A percentile compares a stretch with the other conserved stretches of the same genome.
Conservation (phyloP, 2,113 vertebrate genomes). For the Suricata suricatta region DNA sequence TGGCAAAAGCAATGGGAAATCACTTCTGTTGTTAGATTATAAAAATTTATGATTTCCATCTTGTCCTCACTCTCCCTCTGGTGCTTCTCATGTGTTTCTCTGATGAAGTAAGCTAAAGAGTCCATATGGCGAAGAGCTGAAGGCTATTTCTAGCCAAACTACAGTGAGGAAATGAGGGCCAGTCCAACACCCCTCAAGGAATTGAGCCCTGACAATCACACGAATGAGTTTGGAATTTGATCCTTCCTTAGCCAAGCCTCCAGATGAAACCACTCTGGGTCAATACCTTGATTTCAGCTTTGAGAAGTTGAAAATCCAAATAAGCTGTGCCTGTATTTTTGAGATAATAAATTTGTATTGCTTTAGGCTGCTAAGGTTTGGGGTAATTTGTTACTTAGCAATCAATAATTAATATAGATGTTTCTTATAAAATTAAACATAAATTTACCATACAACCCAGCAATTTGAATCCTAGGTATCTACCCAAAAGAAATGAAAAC, state of each 20-base stretch:
- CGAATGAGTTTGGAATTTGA: neutral
- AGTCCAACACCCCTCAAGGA: neutral
- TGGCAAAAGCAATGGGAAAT: neutral
- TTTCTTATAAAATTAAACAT: constrained; percentile 46
- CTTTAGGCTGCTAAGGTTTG: neutral
- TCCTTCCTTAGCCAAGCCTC: neutral
- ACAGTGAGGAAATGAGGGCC: neutral
- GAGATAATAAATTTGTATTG: neutral
- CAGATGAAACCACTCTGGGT: neutral
- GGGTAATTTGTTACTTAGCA: neutral
- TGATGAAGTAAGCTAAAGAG: neutral
- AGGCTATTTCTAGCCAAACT: neutral
- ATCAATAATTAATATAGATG: neutral
- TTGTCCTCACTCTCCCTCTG: neutral
- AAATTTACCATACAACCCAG: neutral
- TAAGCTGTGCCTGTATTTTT: neutral
- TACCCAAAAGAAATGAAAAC: constrained; percentile 41
- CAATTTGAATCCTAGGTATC: neutral
- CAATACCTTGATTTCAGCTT: neutral
- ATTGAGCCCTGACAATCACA: neutral
- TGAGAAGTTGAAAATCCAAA: neutral
- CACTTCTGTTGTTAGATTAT: neutral
- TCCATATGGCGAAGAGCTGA: neutral
- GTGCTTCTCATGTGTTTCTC: neutral
- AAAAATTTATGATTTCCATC: neutral